These are phyloP conservation scores for Coremacera marginata DNA, from an alignment of 2,888 invertebrate genomes.

Conservation along the genomic window DNA sequence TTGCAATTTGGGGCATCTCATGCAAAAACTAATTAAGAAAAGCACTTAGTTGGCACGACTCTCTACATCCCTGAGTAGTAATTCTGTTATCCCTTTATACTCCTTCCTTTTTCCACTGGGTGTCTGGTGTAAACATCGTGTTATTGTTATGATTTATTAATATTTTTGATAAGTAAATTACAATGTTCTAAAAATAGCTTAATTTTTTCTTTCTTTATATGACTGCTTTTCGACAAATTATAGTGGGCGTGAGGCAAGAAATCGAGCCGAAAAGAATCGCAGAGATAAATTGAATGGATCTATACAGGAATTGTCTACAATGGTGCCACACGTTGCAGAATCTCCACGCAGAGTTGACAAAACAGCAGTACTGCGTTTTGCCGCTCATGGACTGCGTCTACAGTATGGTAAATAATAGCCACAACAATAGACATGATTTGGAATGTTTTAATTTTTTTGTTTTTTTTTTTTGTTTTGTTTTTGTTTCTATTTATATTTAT, in stretches of 20 bases:
- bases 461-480: background rate
- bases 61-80: no score
- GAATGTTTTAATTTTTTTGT: background rate
- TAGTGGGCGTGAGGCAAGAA: constrained; percentile 84
- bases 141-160: no score
- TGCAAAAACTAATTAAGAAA: no score
- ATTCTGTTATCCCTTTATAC: no score
- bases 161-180: no score
- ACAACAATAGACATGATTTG: background rate
- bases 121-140: no score
- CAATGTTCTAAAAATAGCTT: background rate
- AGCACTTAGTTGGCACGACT: no score
- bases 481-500: constrained; percentile 35
- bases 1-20: no score
- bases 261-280: constrained; percentile 91
- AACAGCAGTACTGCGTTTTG: constrained; percentile 87
- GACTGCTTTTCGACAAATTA: background rate
- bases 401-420: constrained; percentile 72
- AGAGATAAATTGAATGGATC: constrained; percentile 89
- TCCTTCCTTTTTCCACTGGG: no score
- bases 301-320: constrained; percentile 83
- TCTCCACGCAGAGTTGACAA: constrained; percentile 90
- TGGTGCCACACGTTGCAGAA: constrained; percentile 86
- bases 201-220: background rate
- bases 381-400: constrained; percentile 86